phyloP scores from a whole-genome alignment of 2,113 vertebrate genomes.

The Nothobranchius kuhntae region DNA sequence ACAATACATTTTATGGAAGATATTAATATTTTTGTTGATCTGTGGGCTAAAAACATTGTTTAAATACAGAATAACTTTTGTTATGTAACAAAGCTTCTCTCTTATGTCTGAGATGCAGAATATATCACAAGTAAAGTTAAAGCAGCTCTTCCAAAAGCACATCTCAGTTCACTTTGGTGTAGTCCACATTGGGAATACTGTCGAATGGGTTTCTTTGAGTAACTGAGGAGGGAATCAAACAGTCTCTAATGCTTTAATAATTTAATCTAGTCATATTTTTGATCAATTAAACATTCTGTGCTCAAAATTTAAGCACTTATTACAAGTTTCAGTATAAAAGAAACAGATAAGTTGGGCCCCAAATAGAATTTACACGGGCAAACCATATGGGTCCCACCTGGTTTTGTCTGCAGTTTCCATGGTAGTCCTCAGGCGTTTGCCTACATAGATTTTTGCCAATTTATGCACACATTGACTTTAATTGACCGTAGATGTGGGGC shows the following conservation, averaged over 20 bases:
- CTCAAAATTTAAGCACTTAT: background rate
- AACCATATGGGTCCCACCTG: too few relatives aligned
- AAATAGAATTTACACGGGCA: too few relatives aligned
- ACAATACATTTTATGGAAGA: background rate
- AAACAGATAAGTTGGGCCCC: too few relatives aligned
- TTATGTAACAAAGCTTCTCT: background rate
- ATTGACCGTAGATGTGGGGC: too few relatives aligned
- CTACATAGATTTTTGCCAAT: too few relatives aligned
- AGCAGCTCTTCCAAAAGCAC: conserved; percentile 26
- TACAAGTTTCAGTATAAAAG: background rate
- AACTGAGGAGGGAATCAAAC: conserved; percentile 1
- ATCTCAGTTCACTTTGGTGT: conserved; percentile 21
- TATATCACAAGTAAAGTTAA: conserved; percentile 19
- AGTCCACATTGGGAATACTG: conserved; percentile 16
- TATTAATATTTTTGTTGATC: conserved; percentile 21
- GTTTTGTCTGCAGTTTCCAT: too few relatives aligned
- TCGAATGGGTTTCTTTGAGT: conserved; percentile 6
- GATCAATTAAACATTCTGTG: background rate
- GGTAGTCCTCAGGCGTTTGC: too few relatives aligned
- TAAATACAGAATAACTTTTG: conserved; percentile 12
- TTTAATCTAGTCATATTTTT: background rate
- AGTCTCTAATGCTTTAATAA: background rate
- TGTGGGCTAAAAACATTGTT: conserved; percentile 14
- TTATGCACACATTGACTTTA: too few relatives aligned
- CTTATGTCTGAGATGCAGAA: conserved; percentile 47